Evolutionary conservation across 2,888 invertebrate genomes (phyloP), one percentile per base, ranked within the genome.

Genomic region (Troglohyphantes excavatus): DNA sequence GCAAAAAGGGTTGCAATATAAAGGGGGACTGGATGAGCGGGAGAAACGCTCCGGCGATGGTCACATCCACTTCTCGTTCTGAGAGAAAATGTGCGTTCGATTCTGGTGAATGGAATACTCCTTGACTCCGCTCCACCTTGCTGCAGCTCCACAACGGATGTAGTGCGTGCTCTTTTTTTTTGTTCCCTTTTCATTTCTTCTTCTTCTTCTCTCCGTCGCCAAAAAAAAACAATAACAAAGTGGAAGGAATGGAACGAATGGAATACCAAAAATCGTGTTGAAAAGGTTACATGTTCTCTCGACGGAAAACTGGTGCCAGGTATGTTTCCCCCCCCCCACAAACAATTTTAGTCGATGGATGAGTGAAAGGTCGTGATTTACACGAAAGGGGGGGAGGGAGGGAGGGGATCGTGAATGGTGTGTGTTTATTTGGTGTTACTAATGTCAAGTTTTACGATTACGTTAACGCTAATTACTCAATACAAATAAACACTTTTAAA

Each of bases 201-300:
- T 33, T 33, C 33, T 33, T 33, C 33, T 3, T 33, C 33, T 33
- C 3, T 39, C 39, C 13, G 39, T 39, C 9, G 39, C n/a, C n/a
- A n/a, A n/a, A n/a, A n/a, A 39, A 39, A 39, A 39, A 39, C 39
- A 39, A 39, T 39, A 39, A 39, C 9, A 39, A 13, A 39, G 13
- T 39, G 13, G 39, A 11, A 13, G 39, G 39, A 53, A 53, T n/a
- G 53, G 13, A n/a, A n/a, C 17, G 53, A 53, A 53, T 53, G 53
- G 53, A n/a, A 68, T 33, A 70, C 23, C 63, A 21, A 72, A 46
- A 46, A 26, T 23, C 59, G 39, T 29, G 33, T 17, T 29, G 39
- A 59, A 75, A 86, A 86, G 85, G 85, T 86, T 86, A 68, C 75
- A 86, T 78, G 85, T 86, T 86, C 78, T 78, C 85, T 67, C 85